Conservation (phyloP, 2,888 invertebrate genomes). For the Himalopsyche kuldschensis region DNA sequence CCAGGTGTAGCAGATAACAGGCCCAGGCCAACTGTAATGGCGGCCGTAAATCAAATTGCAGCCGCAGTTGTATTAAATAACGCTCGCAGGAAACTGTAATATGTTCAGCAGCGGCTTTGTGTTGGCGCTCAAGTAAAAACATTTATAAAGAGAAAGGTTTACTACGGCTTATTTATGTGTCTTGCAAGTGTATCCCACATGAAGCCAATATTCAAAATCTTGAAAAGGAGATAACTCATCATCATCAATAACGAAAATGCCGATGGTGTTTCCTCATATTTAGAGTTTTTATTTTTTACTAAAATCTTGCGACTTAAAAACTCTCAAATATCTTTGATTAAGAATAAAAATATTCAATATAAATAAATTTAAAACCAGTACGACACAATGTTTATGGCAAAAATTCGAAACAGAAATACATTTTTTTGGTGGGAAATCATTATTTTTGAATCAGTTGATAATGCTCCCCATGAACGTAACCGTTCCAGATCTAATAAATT, state of each 20-base stretch:
- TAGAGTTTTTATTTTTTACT: too few relatives aligned
- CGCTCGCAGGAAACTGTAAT: constrained; percentile 29
- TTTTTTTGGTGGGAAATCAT: too few relatives aligned
- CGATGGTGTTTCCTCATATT: neutral
- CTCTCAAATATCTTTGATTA: too few relatives aligned
- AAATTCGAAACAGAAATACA: too few relatives aligned
- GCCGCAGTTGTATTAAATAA: constrained; percentile 34
- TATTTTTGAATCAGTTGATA: too few relatives aligned
- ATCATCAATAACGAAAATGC: neutral
- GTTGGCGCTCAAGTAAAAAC: constrained; percentile 16
- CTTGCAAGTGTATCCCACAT: neutral
- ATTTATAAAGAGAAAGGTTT: constrained; percentile 16
- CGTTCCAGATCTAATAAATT: too few relatives aligned
- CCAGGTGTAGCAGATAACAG: constrained; percentile 32
- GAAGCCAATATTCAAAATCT: neutral
- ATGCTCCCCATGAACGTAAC: too few relatives aligned
- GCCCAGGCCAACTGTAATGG: constrained; percentile 27
- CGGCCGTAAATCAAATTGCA: constrained; percentile 32
- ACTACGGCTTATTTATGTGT: neutral
- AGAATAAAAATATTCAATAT: too few relatives aligned
- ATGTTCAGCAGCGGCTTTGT: constrained; percentile 29
- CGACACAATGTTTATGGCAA: too few relatives aligned
- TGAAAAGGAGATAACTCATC: neutral
- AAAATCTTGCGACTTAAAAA: too few relatives aligned
- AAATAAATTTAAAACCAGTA: too few relatives aligned